These are phyloP conservation scores for Tapirus indicus DNA, from an alignment of 2,797 vertebrate genomes.

Conservation along the genomic window DNA sequence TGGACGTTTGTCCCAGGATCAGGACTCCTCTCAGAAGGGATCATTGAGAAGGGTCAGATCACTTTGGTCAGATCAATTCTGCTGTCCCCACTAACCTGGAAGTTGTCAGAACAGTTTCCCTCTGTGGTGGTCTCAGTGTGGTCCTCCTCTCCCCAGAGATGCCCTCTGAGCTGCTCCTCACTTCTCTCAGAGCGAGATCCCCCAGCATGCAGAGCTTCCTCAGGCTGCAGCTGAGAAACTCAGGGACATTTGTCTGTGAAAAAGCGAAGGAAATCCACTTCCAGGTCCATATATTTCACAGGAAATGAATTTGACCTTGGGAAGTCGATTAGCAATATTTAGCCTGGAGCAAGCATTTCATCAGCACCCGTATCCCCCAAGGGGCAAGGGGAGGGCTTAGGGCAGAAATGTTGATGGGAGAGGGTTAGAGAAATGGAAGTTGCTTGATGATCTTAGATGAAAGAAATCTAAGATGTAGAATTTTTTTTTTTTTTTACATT, in stretches of 20 bases:
- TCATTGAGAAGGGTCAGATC: rapidly evolving
- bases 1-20: not conserved
- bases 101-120: not conserved
- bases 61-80: not conserved
- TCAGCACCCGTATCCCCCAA: rapidly evolving
- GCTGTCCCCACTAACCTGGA: rapidly evolving
- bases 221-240: rapidly evolving
- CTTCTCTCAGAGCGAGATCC: not conserved
- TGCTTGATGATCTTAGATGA: not conserved
- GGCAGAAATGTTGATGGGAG: rapidly evolving
- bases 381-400: too few relatives aligned
- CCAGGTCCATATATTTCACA: rapidly evolving
- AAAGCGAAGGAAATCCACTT: not conserved
- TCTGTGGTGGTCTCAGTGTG: not conserved
- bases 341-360: not conserved
- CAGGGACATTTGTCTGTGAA: not conserved
- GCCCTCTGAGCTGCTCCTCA: not conserved
- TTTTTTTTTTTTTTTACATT: too few relatives aligned
- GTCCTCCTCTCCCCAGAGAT: rapidly evolving
- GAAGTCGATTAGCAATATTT: rapidly evolving
- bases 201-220: not conserved
- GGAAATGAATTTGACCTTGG: not conserved
- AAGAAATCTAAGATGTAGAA: too few relatives aligned
- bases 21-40: too few relatives aligned
- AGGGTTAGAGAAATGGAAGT: not conserved